These are phyloP conservation scores for Campylorhamphus procurvoides DNA, from an alignment of 2,113 vertebrate species.

Conservation along the genomic window DNA sequence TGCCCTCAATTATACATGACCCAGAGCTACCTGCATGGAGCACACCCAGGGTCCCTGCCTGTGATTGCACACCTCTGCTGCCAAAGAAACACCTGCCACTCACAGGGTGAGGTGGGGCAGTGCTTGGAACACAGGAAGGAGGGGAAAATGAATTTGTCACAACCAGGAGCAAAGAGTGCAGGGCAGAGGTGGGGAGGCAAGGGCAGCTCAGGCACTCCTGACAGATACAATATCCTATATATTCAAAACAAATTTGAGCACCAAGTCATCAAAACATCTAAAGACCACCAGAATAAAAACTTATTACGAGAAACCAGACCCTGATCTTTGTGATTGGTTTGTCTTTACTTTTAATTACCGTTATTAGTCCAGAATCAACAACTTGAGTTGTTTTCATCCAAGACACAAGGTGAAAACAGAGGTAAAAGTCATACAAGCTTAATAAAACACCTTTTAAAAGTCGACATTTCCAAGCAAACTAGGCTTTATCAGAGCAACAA, in stretches of 20 bases:
- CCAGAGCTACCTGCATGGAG: conserved; percentile 40
- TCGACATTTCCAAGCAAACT: neutral
- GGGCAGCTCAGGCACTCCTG: neutral
- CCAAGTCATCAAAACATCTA: conserved; percentile 15
- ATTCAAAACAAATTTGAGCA: neutral
- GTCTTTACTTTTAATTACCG: neutral
- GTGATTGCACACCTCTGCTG: conserved; percentile 29
- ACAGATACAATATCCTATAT: neutral
- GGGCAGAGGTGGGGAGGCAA: neutral
- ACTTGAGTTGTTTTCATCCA: neutral
- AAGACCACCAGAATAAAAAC: neutral
- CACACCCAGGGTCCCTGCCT: neutral
- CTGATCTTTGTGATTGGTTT: neutral
- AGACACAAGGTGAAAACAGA: neutral
- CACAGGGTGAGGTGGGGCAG: neutral
- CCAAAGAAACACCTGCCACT: conserved; percentile 5
- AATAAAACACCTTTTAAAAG: neutral
- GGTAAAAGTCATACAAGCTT: neutral
- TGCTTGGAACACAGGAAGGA: neutral
- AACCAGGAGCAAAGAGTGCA: neutral
- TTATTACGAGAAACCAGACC: neutral
- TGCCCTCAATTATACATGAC: conserved; percentile 59
- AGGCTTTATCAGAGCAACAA: neutral
- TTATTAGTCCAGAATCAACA: neutral
- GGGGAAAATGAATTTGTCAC: neutral